These are phyloP conservation scores for Brachypodius melanocephalos DNA, from an alignment of 2,113 vertebrate genomes.

Conservation along the genomic window DNA sequence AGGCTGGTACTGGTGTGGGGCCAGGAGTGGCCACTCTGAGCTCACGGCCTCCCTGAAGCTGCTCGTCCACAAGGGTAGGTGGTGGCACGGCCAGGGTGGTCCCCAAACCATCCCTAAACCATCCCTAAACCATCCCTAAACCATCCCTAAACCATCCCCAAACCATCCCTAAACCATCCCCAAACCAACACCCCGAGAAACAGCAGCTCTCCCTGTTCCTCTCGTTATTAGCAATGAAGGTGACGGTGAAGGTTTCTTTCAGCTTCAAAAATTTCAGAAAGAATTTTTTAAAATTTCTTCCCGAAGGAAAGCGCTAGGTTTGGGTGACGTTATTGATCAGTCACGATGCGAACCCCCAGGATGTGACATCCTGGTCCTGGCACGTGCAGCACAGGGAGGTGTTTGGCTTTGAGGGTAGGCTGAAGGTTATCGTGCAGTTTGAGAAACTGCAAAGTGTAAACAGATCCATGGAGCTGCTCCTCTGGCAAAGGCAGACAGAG, in stretches of 20 bases:
- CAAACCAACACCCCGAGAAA: rapidly evolving
- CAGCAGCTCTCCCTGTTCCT: rapidly evolving
- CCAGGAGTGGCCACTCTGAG: background rate
- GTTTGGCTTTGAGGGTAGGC: background rate
- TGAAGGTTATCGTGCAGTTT: background rate
- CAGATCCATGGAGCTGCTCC: background rate
- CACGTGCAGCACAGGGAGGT: background rate
- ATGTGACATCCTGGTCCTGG: background rate
- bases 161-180: too few species aligned
- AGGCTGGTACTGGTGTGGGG: constrained; percentile 62
- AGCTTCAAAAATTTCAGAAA: background rate
- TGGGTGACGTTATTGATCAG: background rate
- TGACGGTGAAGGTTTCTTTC: background rate
- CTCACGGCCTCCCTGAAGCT: constrained; percentile 6
- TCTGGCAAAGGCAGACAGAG: background rate
- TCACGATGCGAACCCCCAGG: background rate
- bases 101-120: background rate
- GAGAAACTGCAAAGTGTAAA: background rate
- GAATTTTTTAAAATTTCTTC: background rate
- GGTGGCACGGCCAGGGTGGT: background rate
- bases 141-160: rapidly evolving
- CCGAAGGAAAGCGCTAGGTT: background rate
- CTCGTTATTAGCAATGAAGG: rapidly evolving
- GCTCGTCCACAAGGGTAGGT: constrained; percentile 14
- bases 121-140: rapidly evolving